Percentiles rank a stretch among this genome's conserved stretches.
These are phyloP conservation scores for Parnassius glacialis DNA, from an alignment of 2,888 invertebrate species.

Conservation along the genomic window DNA sequence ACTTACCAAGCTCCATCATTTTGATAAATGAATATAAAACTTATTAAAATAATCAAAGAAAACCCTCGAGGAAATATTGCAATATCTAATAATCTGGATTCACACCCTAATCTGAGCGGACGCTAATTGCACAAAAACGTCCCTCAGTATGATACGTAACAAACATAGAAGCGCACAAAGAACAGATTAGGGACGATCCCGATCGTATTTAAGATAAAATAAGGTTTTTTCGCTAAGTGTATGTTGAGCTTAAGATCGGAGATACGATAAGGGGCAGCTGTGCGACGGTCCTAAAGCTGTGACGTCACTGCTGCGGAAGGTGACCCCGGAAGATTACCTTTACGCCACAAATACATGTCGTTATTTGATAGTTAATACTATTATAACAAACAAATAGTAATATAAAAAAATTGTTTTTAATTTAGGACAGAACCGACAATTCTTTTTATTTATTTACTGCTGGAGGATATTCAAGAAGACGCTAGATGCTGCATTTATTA, in stretches of 20 bases:
- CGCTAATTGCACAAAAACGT: conserved; percentile 76
- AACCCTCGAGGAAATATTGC: conserved; percentile 40
- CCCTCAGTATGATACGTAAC: conserved; percentile 62
- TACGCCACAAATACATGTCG: not conserved
- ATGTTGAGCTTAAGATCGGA: conserved; percentile 69
- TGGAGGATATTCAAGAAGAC: too few species aligned
- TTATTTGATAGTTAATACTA: too few species aligned
- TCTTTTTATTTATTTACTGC: too few species aligned
- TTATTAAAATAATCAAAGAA: conserved; percentile 47
- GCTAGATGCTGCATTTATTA: too few species aligned
- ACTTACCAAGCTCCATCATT: too few species aligned
- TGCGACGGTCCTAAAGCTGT: conserved; percentile 47
- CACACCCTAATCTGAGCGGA: conserved; percentile 59
- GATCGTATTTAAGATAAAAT: conserved; percentile 77
- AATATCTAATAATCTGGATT: conserved; percentile 49
- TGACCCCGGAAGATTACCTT: conserved; percentile 25
- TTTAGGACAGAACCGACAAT: too few species aligned
- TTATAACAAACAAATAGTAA: too few species aligned
- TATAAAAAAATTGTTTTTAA: too few species aligned
- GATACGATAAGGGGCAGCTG: conserved; percentile 70
- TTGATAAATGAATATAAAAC: too few species aligned
- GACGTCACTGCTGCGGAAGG: conserved; percentile 47
- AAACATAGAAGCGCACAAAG: conserved; percentile 67
- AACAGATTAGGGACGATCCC: conserved; percentile 74
- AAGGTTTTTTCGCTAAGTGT: conserved; percentile 76